Evolutionary conservation across 2,113 vertebrate species (phyloP).

Genomic region (Sula dactylatra): DNA sequence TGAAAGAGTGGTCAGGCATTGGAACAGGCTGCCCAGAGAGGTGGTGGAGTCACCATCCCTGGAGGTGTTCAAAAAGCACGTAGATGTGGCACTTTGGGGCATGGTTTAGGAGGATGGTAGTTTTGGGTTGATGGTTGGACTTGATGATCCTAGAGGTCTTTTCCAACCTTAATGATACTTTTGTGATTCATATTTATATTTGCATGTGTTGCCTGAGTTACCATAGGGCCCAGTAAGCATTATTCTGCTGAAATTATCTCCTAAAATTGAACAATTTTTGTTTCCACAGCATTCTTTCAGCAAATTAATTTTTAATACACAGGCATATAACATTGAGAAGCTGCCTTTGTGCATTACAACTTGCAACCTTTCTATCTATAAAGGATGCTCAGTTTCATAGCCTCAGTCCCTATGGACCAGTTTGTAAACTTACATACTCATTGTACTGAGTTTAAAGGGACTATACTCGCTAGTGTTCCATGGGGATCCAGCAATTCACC

Average conservation of each 20-base stretch:
- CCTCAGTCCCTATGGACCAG: not conserved
- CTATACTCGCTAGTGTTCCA: not conserved
- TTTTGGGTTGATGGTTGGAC: too few relatives aligned
- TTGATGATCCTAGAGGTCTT: too few relatives aligned
- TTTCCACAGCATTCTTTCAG: not conserved
- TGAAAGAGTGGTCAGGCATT: too few relatives aligned
- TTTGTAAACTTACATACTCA: not conserved
- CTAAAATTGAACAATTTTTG: not conserved
- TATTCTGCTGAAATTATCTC: not conserved
- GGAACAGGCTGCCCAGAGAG: too few relatives aligned
- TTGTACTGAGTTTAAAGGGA: not conserved
- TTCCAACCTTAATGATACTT: too few relatives aligned
- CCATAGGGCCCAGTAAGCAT: not conserved
- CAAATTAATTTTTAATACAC: slow-evolving; percentile 7
- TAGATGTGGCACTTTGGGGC: too few relatives aligned
- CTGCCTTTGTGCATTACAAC: not conserved
- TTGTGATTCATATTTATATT: not conserved
- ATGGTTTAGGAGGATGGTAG: too few relatives aligned
- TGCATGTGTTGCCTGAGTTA: not conserved
- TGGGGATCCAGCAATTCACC: not conserved
- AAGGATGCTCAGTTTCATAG: not conserved
- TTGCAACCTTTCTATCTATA: not conserved
- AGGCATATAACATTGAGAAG: not conserved
- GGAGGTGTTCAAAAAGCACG: too few relatives aligned
- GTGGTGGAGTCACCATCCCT: too few relatives aligned